A percentile compares a stretch with the other conserved stretches of the same genome.
phyloP scores from a whole-genome alignment of 2,113 vertebrate species.

The Hydropotes inermis region DNA sequence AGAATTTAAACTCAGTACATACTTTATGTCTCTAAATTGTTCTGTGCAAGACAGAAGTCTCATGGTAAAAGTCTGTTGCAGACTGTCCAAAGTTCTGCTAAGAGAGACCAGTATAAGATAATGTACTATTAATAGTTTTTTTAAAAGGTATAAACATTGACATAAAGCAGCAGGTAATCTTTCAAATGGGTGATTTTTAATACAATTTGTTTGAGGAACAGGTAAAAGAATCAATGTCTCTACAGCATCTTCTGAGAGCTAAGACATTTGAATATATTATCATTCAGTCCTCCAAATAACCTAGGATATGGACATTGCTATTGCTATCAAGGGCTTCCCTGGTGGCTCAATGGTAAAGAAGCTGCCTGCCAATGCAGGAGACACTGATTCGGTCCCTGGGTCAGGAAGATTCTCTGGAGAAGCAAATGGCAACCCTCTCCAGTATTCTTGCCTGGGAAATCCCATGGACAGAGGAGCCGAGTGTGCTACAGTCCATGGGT shows the following conservation, averaged over 20 bases:
- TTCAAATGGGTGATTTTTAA: not conserved
- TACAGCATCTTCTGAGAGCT: not conserved
- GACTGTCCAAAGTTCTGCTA: not conserved
- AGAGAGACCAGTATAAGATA: not conserved
- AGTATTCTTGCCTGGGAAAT: not conserved
- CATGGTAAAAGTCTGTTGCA: not conserved
- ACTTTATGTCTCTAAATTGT: not conserved
- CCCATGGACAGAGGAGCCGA: not conserved
- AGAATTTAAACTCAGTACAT: not conserved
- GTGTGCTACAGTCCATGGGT: not conserved
- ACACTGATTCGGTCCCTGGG: not conserved
- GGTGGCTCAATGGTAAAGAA: not conserved
- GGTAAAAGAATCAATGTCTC: not conserved
- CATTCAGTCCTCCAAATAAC: not conserved
- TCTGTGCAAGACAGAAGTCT: not conserved
- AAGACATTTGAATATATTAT: not conserved
- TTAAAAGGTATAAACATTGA: not conserved
- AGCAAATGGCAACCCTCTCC: not conserved
- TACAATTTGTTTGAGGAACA: not conserved
- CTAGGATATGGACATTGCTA: not conserved
- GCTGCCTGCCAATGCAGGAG: not conserved
- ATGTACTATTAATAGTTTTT: not conserved
- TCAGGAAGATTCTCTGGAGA: not conserved
- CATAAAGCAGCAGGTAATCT: not conserved
- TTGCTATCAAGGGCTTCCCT: not conserved